Conservation (phyloP, 2,888 invertebrate genomes). For the Parnassius orleans region DNA sequence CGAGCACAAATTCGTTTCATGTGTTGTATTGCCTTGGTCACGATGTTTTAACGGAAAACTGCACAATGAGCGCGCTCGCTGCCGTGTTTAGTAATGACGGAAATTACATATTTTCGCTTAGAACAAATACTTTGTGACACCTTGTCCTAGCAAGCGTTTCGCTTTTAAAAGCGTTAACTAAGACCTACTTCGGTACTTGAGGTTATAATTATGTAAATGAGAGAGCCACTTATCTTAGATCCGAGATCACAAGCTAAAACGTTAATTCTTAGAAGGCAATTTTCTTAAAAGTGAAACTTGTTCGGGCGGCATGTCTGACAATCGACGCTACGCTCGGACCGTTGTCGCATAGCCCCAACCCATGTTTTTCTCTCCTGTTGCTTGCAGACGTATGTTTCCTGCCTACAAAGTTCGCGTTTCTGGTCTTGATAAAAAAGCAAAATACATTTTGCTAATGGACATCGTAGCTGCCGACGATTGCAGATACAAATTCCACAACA, state of each 20-base stretch:
- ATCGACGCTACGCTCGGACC: slow-evolving; percentile 77
- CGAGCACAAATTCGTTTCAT: slow-evolving; percentile 8
- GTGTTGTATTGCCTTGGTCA: slow-evolving; percentile 34
- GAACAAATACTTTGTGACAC: slow-evolving; percentile 62
- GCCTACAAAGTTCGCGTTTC: slow-evolving; percentile 98
- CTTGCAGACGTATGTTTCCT: slow-evolving; percentile 98
- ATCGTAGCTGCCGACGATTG: slow-evolving; percentile 98
- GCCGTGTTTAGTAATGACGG: slow-evolving; percentile 61
- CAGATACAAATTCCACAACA: slow-evolving; percentile 96
- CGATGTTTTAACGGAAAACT: slow-evolving; percentile 40
- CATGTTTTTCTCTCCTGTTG: slow-evolving; percentile 80
- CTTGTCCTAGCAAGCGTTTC: slow-evolving; percentile 36
- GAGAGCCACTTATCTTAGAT: slow-evolving; percentile 32
- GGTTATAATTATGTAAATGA: neutral
- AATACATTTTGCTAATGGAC: slow-evolving; percentile 98
- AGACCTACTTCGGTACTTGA: slow-evolving; percentile 26
- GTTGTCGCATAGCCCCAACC: slow-evolving; percentile 74
- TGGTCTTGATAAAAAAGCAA: slow-evolving; percentile 98
- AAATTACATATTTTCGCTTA: slow-evolving; percentile 58
- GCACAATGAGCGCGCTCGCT: slow-evolving; percentile 56
- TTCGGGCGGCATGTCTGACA: slow-evolving; percentile 55
- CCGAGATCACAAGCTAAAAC: slow-evolving; percentile 75
- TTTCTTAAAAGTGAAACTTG: slow-evolving; percentile 63
- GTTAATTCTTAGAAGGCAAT: slow-evolving; percentile 52
- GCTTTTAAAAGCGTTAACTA: slow-evolving; percentile 36